Evolutionary conservation across 2,113 vertebrate genomes (phyloP).

Genomic region (Tragelaphus scriptus): DNA sequence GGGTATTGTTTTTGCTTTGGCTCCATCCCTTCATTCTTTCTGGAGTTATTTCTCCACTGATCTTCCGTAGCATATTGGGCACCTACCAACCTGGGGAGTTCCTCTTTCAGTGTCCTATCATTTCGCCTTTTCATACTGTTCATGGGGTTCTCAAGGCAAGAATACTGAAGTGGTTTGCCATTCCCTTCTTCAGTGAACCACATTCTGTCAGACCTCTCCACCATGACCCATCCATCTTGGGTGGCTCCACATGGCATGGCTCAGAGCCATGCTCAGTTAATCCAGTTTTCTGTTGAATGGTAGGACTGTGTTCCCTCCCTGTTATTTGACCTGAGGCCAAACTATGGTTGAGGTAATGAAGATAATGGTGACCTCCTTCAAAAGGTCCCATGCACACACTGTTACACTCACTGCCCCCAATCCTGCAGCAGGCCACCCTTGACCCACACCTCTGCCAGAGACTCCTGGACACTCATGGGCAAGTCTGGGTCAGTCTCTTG

Average conservation of each 20-base stretch:
- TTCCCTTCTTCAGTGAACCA: too few relatives aligned
- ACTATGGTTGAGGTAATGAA: background rate
- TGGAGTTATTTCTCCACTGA: background rate
- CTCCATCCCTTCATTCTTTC: background rate
- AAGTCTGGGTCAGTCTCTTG: background rate
- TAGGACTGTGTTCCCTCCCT: background rate
- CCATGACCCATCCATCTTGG: too few relatives aligned
- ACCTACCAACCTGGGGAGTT: background rate
- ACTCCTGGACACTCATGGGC: background rate
- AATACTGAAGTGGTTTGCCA: too few relatives aligned
- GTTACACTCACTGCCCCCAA: background rate
- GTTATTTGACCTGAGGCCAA: background rate
- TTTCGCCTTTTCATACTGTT: too few relatives aligned
- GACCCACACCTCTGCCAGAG: background rate
- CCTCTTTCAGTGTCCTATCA: too few relatives aligned
- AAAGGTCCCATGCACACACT: background rate
- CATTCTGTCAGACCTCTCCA: too few relatives aligned
- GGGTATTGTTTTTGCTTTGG: background rate
- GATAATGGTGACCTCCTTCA: background rate
- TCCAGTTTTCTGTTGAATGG: background rate
- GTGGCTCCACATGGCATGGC: too few relatives aligned
- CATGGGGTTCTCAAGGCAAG: too few relatives aligned
- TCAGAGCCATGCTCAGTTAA: background rate
- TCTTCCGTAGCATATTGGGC: background rate
- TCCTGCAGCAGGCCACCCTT: rapidly evolving